These are phyloP conservation scores for Mimumesa dahlbomi DNA, from an alignment of 2,888 invertebrate genomes.

Conservation along the genomic window DNA sequence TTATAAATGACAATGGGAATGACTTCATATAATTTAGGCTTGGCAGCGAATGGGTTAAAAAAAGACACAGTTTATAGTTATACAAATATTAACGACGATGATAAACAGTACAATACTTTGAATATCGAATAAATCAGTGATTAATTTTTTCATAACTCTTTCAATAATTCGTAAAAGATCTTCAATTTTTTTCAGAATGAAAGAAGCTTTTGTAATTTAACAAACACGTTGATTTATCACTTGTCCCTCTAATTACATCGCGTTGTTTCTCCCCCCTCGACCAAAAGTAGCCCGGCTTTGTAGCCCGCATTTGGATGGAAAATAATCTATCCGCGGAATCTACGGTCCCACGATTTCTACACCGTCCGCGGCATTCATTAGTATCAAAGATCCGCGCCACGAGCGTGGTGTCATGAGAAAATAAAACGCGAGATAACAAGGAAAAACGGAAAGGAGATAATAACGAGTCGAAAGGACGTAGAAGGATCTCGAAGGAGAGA, in stretches of 20 bases:
- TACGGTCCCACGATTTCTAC: slow-evolving; percentile 55
- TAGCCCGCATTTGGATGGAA: slow-evolving; percentile 47
- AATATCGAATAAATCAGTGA: too few species aligned
- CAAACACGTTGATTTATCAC: too few species aligned
- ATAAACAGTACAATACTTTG: too few species aligned
- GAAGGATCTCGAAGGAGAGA: slow-evolving; percentile 8
- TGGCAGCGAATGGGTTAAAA: too few species aligned
- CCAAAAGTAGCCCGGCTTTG: slow-evolving; percentile 45
- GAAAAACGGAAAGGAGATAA: slow-evolving; percentile 51
- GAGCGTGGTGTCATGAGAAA: slow-evolving; percentile 52
- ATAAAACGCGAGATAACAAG: slow-evolving; percentile 52
- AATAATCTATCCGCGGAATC: slow-evolving; percentile 54
- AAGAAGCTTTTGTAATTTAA: too few species aligned
- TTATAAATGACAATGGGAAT: too few species aligned
- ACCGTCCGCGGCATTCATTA: slow-evolving; percentile 48
- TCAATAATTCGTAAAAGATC: too few species aligned
- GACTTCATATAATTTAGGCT: too few species aligned
- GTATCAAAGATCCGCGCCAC: slow-evolving; percentile 42
- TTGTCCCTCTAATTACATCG: slow-evolving; percentile 27
- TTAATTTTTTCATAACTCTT: too few species aligned
- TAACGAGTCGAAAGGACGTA: slow-evolving; percentile 27
- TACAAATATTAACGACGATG: too few species aligned
- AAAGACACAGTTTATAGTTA: too few species aligned
- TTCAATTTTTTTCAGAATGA: too few species aligned
- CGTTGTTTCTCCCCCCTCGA: slow-evolving; percentile 25